Evolutionary conservation across 2,888 invertebrate genomes (phyloP).

Genomic region (Leucophenga maculata): DNA sequence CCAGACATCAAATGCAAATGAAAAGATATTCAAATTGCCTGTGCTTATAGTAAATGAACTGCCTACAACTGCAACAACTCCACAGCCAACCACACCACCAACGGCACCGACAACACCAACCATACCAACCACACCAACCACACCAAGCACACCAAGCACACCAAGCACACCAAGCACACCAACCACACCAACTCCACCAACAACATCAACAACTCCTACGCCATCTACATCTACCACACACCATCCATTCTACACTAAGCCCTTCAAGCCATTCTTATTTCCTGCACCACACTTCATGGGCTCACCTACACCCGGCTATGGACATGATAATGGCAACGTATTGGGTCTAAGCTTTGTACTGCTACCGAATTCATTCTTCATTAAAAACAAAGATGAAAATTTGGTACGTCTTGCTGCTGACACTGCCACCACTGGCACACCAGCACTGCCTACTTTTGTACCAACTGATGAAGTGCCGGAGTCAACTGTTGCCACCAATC

Average conservation of each 20-base stretch:
- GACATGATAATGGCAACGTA: not conserved
- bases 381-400: not conserved
- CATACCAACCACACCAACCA: not conserved
- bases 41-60: not conserved
- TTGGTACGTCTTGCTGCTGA: not conserved
- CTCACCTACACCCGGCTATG: not conserved
- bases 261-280: not conserved
- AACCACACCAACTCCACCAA: not conserved
- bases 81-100: too few species aligned
- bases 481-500: not conserved
- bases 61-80: not conserved
- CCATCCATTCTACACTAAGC: not conserved
- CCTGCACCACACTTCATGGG: not conserved
- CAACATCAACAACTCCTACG: not conserved
- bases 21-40: not conserved
- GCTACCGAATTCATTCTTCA: slow-evolving; percentile 16
- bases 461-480: not conserved
- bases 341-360: slow-evolving; percentile 14
- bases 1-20: not conserved
- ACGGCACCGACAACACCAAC: not conserved
- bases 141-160: not conserved
- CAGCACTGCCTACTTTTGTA: not conserved
- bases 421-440: not conserved
- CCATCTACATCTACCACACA: not conserved
- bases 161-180: not conserved